phyloP scores from a whole-genome alignment of 2,113 vertebrate species.

The Saccopteryx leptura region DNA sequence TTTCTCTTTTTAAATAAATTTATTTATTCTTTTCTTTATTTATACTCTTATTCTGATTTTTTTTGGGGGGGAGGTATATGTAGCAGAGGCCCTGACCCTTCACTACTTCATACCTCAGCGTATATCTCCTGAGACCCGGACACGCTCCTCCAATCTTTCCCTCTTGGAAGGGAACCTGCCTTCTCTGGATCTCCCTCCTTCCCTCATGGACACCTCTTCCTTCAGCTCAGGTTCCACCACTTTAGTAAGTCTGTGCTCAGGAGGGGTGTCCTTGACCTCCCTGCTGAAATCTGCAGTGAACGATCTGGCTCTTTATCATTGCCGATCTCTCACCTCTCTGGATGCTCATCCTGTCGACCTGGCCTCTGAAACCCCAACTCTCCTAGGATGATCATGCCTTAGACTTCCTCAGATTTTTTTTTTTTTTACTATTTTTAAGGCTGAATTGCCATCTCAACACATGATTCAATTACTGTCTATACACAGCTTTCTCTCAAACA shows the following conservation, averaged over 20 bases:
- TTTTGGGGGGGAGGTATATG: background rate
- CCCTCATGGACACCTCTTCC: too few species aligned
- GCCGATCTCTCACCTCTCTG: background rate
- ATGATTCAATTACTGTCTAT: background rate
- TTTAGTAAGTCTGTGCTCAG: background rate
- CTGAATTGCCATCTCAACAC: background rate
- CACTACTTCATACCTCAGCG: background rate
- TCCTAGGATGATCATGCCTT: background rate
- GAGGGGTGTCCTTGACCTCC: background rate
- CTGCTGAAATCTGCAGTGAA: background rate
- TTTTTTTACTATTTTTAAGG: background rate
- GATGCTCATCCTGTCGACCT: background rate
- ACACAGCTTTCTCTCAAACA: background rate
- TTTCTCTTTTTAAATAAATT: background rate
- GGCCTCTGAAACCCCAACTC: background rate
- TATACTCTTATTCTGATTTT: background rate
- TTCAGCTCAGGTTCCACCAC: background rate
- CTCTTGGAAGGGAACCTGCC: background rate
- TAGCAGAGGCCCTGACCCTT: background rate
- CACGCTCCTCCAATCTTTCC: background rate
- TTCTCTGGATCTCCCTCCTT: background rate
- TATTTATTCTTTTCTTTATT: background rate
- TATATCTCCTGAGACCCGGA: background rate
- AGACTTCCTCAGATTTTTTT: background rate
- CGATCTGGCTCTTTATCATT: background rate